Conservation (phyloP, 2,113 vertebrate species). For the Nibea coibor region DNA sequence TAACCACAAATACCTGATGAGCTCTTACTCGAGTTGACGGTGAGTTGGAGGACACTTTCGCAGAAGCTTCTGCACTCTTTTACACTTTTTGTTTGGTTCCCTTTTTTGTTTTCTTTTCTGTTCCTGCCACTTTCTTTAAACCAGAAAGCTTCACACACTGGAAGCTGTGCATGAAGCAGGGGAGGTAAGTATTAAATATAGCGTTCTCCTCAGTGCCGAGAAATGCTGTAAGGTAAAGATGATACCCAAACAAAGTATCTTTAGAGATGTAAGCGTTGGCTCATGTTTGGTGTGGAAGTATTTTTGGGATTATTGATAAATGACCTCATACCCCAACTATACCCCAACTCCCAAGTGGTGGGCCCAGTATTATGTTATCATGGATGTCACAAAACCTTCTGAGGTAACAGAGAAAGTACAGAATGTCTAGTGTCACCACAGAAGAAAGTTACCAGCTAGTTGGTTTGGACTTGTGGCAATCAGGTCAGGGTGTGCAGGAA, state of each 20-base stretch:
- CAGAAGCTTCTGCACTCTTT: not conserved
- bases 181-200: not conserved
- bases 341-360: not conserved
- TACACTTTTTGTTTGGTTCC: slow-evolving; percentile 1
- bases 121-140: slow-evolving; percentile 1
- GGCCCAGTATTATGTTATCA: not conserved
- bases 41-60: slow-evolving; percentile 30
- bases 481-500: too few species aligned
- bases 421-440: too few species aligned
- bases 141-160: not conserved
- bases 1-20: slow-evolving; percentile 2
- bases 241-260: not conserved
- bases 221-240: not conserved
- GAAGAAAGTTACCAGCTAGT: too few species aligned
- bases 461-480: too few species aligned
- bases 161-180: not conserved
- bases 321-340: not conserved
- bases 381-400: not conserved
- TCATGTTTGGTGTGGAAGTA: not conserved
- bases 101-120: not conserved
- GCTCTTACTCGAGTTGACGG: slow-evolving; percentile 14
- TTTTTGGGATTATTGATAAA: slow-evolving; percentile 1
- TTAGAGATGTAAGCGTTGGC: not conserved
- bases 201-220: not conserved
- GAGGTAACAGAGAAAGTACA: not conserved